phyloP scores from a whole-genome alignment of 2,888 invertebrate genomes.

The Xylota segnis region DNA sequence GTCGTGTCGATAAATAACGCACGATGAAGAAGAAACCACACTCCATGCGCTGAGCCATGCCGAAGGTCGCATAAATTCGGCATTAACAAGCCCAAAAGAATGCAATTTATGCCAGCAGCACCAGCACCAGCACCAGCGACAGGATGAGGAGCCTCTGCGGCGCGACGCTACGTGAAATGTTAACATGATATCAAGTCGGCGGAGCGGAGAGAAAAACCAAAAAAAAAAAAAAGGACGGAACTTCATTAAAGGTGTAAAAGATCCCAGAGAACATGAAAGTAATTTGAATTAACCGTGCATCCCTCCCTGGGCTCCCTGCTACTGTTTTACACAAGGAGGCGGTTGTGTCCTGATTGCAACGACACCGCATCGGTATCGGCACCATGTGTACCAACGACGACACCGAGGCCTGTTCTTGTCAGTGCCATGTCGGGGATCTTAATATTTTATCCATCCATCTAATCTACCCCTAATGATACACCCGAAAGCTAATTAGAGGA shows the following conservation, averaged over 20 bases:
- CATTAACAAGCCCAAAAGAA: conserved; percentile 72
- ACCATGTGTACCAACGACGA: background rate
- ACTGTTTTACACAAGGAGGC: conserved; percentile 27
- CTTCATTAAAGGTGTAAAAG: conserved; percentile 73
- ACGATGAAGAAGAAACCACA: conserved; percentile 55
- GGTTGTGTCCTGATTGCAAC: conserved; percentile 29
- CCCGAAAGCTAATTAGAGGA: conserved; percentile 56
- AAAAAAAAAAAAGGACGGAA: conserved; percentile 25
- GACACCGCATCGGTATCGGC: conserved; percentile 12
- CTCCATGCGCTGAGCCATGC: background rate
- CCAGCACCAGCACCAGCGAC: conserved; percentile 21
- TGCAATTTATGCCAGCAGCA: conserved; percentile 55
- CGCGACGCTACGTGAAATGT: conserved; percentile 48
- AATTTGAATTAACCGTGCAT: conserved; percentile 67
- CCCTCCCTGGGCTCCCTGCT: conserved; percentile 29
- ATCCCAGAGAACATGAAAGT: conserved; percentile 52
- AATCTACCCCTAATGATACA: conserved; percentile 31
- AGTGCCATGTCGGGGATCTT: conserved; percentile 11
- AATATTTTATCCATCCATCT: conserved; percentile 42
- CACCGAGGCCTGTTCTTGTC: background rate
- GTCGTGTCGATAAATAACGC: conserved; percentile 71
- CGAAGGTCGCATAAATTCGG: conserved; percentile 71
- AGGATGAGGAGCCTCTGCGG: conserved; percentile 29
- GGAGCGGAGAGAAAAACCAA: background rate
- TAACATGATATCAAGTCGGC: conserved; percentile 59